Evolutionary conservation across 2,797 vertebrate species (phyloP), one percentile per base, ranked within the genome.

Genomic region (Catamblyrhynchus diadema): DNA sequence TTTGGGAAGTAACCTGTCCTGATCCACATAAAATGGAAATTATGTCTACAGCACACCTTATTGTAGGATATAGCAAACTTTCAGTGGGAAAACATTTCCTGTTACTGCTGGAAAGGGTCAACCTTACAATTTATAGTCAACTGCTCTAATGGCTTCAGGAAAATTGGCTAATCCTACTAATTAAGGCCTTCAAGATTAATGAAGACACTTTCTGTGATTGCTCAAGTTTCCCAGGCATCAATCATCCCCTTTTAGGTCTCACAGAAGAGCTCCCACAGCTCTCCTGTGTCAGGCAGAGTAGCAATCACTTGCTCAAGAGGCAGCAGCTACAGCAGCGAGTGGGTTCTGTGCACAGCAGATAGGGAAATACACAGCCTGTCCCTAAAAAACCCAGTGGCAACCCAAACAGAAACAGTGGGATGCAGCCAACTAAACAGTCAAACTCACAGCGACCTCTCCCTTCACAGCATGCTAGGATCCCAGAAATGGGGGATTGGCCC

Each of bases 181-280:
- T 92, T 77, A 96, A 71, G 50, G 67, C 35, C n/a, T 84, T 83
- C 62, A 89, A 75, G 59, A 82, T 87, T 94, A 87, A 85, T 79
- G 79, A 87, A 74, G 50, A 20, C 65, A 35, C 70, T 61, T 39
- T 25, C 61, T 35, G 69, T 64, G 78, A 93, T 56, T 85, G 86
- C 56, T 90, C 51, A 71, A 64, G 71, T 82, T 86, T 90, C 66
- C 69, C 64, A 71, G 35, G 44, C 73, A 80, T 73, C 41, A 24
- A 86, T 86, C 82, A 95, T 71, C 59, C 54, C 59, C 50, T 56
- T 62, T 35, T 2, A 74, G 50, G 72, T 81, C 77, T 65, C 77
- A 64, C 14, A 64, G 45, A 78, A 71, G 44, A 75, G 71, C 45
- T 62, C 69, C 45, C 64, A 25, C 28, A 44, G 86, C 71, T 35